phyloP scores from a whole-genome alignment of 2,888 invertebrate genomes.

The Spisula solida region DNA sequence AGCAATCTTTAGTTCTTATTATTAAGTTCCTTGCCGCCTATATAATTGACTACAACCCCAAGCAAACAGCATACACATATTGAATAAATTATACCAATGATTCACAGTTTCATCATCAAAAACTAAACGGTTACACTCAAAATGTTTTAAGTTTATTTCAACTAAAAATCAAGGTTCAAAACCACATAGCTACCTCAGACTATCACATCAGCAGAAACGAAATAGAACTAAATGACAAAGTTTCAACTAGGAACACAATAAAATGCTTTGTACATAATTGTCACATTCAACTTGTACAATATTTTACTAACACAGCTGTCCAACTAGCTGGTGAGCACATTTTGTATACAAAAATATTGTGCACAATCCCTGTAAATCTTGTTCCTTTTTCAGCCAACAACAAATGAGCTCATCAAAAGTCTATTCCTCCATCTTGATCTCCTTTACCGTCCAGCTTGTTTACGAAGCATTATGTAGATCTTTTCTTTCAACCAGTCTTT shows the following conservation, averaged over 20 bases:
- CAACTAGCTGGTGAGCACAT: neutral
- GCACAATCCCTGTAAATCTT: neutral
- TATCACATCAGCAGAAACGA: neutral
- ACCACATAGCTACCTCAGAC: neutral
- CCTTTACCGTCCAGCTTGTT: constrained; percentile 91
- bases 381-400: neutral
- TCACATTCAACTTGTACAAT: neutral
- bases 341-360: constrained; percentile 3
- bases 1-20: too few species aligned
- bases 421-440: neutral
- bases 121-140: neutral
- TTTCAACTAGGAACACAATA: neutral
- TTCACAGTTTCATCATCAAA: neutral
- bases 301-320: neutral
- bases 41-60: too few species aligned
- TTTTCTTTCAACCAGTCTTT: constrained; percentile 99
- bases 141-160: neutral
- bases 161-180: neutral
- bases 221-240: neutral
- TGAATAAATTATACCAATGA: neutral
- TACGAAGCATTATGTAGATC: constrained; percentile 95
- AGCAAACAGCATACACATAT: neutral
- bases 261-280: neutral
- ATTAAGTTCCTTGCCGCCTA: too few species aligned
- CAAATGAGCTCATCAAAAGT: neutral